Evolutionary conservation across 2,113 vertebrate genomes (phyloP).

Genomic region (Bos indicus): DNA sequence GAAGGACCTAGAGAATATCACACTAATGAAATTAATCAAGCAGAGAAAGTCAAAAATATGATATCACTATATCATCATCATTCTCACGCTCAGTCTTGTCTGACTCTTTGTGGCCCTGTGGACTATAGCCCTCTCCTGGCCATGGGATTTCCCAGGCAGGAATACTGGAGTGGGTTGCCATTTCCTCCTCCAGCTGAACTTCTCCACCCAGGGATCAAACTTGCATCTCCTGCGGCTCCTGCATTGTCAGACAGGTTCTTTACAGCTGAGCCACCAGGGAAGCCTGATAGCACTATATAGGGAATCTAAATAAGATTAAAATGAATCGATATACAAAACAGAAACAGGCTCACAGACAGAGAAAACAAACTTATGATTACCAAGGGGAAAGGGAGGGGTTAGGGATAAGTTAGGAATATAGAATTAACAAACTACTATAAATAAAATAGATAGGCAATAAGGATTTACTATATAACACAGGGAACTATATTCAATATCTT

Average conservation of each 20-base stretch:
- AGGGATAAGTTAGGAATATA: neutral
- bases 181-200: neutral
- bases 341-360: neutral
- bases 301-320: neutral
- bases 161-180: neutral
- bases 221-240: neutral
- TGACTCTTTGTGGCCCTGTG: neutral
- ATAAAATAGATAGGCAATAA: neutral
- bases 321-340: neutral
- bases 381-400: neutral
- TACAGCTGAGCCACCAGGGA: neutral
- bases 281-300: neutral
- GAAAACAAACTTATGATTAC: neutral
- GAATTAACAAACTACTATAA: neutral
- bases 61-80: neutral
- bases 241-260: neutral
- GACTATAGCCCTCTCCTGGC: neutral
- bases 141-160: neutral
- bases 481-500: neutral
- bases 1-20: neutral
- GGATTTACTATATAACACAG: neutral
- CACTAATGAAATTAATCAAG: neutral
- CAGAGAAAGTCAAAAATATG: neutral
- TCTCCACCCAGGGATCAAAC: neutral
- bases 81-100: neutral